phyloP scores from a whole-genome alignment of 1,140 invertebrate species.

The Elysia chlorotica region DNA sequence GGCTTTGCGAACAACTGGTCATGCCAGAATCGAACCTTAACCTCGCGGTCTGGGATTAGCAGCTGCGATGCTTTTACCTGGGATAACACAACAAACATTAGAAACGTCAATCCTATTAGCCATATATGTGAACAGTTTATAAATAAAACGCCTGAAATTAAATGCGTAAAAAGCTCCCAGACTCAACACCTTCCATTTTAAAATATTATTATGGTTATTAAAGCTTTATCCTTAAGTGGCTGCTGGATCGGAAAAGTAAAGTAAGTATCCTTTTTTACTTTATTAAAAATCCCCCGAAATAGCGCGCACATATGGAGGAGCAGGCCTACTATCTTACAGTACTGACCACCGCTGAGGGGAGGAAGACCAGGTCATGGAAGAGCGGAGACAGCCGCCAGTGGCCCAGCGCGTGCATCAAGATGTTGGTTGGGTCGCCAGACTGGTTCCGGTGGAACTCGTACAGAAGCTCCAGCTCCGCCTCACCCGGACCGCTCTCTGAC shows the following conservation, averaged over 20 bases:
- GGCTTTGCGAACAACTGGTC: slow-evolving; percentile 59
- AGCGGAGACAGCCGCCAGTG: slow-evolving; percentile 53
- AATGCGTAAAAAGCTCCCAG: too few species aligned
- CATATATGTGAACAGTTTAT: too few species aligned
- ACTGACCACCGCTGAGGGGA: slow-evolving; percentile 49
- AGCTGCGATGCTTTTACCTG: slow-evolving; percentile 50
- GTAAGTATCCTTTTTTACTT: too few species aligned
- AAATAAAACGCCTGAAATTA: too few species aligned
- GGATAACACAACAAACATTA: too few species aligned
- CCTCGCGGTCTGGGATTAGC: slow-evolving; percentile 26
- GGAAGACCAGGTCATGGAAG: slow-evolving; percentile 56
- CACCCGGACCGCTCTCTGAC: slow-evolving; percentile 15
- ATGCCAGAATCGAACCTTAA: slow-evolving; percentile 53
- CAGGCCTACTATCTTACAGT: not conserved
- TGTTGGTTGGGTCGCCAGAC: slow-evolving; percentile 49
- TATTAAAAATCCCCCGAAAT: too few species aligned
- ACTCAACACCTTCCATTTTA: too few species aligned
- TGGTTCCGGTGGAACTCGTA: slow-evolving; percentile 60
- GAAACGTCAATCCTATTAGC: too few species aligned
- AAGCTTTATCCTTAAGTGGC: too few species aligned
- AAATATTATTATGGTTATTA: too few species aligned
- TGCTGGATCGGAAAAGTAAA: too few species aligned
- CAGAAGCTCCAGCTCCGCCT: slow-evolving; percentile 51
- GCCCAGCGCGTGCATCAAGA: slow-evolving; percentile 54
- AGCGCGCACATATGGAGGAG: too few species aligned